A percentile compares a stretch with the other conserved stretches of the same genome.
Conservation (phyloP, 92 coral and sea anemone species). For the Diadumene lineata region DNA sequence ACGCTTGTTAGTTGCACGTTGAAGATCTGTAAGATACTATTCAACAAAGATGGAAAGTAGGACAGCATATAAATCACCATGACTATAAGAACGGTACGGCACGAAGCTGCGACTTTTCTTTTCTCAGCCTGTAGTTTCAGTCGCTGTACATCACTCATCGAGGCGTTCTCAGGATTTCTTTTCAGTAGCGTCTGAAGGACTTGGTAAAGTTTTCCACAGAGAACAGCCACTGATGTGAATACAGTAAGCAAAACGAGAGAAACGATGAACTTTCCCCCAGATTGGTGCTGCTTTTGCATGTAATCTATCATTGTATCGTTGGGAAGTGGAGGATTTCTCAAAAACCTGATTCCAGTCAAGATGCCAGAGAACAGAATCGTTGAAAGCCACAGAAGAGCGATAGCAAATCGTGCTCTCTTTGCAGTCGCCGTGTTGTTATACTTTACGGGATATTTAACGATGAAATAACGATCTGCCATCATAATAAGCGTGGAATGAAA, state of each 20-base stretch:
- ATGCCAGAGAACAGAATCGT: neutral
- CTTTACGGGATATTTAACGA: conserved; percentile 1
- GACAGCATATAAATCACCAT: neutral
- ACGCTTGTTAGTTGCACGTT: neutral
- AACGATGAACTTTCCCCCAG: neutral
- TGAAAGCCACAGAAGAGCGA: neutral
- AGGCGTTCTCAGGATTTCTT: neutral
- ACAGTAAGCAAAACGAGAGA: neutral
- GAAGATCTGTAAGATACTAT: neutral
- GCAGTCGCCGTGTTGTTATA: neutral
- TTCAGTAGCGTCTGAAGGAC: conserved; percentile 3
- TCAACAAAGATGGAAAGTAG: neutral
- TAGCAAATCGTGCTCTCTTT: conserved; percentile 3
- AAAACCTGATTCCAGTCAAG: neutral
- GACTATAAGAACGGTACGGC: neutral
- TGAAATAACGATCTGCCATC: conserved; percentile 18
- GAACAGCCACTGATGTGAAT: neutral
- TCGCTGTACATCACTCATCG: neutral
- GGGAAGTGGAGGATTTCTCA: neutral
- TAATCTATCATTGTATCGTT: neutral
- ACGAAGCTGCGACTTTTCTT: neutral
- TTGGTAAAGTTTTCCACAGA: neutral
- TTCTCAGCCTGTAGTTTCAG: neutral
- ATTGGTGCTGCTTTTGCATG: neutral
- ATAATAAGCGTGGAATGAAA: neutral